Percentiles rank a stretch among this genome's conserved stretches.
phyloP scores from a whole-genome alignment of 2,113 vertebrate genomes.

The Noturus placidus region DNA sequence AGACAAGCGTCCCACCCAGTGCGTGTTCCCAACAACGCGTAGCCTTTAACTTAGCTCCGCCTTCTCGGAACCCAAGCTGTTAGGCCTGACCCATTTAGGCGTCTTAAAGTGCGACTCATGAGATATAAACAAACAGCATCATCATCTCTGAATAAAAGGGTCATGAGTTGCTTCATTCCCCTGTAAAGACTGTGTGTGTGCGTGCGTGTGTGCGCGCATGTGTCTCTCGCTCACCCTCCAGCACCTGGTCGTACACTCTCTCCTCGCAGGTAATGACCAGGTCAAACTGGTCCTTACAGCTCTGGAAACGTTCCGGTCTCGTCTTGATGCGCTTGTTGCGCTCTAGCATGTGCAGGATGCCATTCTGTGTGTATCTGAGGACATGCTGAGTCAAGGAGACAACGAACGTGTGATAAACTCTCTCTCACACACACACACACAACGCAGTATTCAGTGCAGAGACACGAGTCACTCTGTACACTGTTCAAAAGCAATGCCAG shows the following conservation, averaged over 20 bases:
- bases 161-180: neutral
- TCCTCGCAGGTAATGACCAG: conserved; percentile 98
- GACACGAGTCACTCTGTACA: neutral
- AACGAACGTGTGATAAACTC: neutral
- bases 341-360: conserved; percentile 98
- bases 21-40: too few species aligned
- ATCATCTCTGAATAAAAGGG: neutral
- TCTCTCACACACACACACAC: neutral
- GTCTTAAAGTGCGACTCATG: neutral
- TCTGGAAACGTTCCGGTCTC: conserved; percentile 94
- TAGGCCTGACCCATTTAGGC: neutral
- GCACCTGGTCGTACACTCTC: conserved; percentile 96
- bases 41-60: neutral
- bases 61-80: neutral
- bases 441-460: neutral
- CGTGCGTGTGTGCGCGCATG: neutral
- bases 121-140: too few species aligned
- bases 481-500: neutral
- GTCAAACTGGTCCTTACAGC: conserved; percentile 94
- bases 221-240: conserved; percentile 85
- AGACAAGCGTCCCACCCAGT: too few species aligned
- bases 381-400: conserved; percentile 79
- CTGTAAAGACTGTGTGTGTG: neutral
- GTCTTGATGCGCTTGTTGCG: conserved; percentile 97
- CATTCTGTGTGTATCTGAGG: conserved; percentile 98